Percentiles rank a stretch among this genome's conserved stretches.
These are phyloP conservation scores for Mimas tiliae DNA, from an alignment of 2,888 invertebrate species.

Conservation along the genomic window DNA sequence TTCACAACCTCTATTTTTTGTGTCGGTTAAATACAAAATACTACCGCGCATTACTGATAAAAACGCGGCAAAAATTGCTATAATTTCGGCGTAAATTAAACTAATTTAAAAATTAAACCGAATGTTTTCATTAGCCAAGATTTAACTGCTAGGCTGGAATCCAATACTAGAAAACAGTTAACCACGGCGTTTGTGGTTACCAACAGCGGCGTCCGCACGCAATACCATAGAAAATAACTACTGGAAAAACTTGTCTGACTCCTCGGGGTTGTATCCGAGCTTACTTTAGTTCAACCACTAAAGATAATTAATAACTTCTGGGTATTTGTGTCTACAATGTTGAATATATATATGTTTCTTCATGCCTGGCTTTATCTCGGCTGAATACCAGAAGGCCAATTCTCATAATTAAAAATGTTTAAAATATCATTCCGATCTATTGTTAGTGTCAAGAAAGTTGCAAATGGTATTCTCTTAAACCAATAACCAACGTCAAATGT, in stretches of 20 bases:
- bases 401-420: too few species aligned
- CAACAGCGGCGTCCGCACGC: not conserved
- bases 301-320: not conserved
- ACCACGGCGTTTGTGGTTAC: not conserved
- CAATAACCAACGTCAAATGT: too few species aligned
- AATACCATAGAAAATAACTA: not conserved
- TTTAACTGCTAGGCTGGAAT: not conserved
- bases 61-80: not conserved
- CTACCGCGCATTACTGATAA: not conserved
- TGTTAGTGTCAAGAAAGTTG: too few species aligned
- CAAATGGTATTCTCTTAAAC: too few species aligned
- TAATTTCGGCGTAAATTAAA: not conserved
- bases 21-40: too few species aligned
- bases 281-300: not conserved
- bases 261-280: not conserved
- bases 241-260: slow-evolving; percentile 2
- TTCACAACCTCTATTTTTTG: too few species aligned
- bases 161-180: not conserved
- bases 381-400: too few species aligned
- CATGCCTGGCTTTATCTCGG: too few species aligned
- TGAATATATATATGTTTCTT: too few species aligned
- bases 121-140: not conserved
- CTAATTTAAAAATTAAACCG: not conserved
- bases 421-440: too few species aligned
- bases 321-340: not conserved